These are phyloP conservation scores for Zaprionus kolodkinae DNA, from an alignment of 1,140 invertebrate species.

Conservation along the genomic window DNA sequence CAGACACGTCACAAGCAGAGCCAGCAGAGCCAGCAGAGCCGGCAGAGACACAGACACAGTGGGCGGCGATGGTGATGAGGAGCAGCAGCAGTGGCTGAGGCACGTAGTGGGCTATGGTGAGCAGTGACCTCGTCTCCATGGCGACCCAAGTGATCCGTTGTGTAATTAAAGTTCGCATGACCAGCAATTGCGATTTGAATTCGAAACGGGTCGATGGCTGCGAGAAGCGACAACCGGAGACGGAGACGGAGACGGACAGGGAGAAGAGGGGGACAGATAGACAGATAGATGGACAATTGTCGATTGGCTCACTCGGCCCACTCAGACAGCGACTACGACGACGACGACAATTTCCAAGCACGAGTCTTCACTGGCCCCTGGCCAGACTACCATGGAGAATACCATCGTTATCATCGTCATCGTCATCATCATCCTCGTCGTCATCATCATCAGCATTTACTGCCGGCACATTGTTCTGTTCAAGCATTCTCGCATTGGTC, in stretches of 20 bases:
- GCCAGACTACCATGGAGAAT: background rate
- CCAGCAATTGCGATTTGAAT: conserved; percentile 75
- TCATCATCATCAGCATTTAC: conserved; percentile 27
- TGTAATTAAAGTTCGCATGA: conserved; percentile 80
- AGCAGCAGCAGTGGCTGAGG: background rate
- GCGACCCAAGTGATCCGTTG: conserved; percentile 48
- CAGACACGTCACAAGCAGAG: conserved; percentile 19
- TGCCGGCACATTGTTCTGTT: conserved; percentile 54
- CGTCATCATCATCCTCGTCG: background rate
- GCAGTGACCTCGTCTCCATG: conserved; percentile 24
- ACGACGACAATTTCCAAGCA: conserved; percentile 32
- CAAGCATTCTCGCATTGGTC: conserved; percentile 1
- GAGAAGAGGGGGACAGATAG: background rate
- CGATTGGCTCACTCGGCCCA: conserved; percentile 35
- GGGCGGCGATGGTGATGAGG: conserved; percentile 3
- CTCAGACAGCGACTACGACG: conserved; percentile 18
- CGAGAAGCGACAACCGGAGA: background rate
- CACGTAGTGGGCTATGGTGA: conserved; percentile 29
- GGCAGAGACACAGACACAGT: background rate
- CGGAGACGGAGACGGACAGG: background rate
- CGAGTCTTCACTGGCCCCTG: conserved; percentile 9
- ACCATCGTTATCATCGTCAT: conserved; percentile 3
- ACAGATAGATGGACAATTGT: conserved; percentile 8
- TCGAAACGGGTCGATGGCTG: conserved; percentile 61
- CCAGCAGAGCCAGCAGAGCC: conserved; percentile 15